phyloP scores from a whole-genome alignment of 2,797 vertebrate species.

The Epinephelus malabaricus region DNA sequence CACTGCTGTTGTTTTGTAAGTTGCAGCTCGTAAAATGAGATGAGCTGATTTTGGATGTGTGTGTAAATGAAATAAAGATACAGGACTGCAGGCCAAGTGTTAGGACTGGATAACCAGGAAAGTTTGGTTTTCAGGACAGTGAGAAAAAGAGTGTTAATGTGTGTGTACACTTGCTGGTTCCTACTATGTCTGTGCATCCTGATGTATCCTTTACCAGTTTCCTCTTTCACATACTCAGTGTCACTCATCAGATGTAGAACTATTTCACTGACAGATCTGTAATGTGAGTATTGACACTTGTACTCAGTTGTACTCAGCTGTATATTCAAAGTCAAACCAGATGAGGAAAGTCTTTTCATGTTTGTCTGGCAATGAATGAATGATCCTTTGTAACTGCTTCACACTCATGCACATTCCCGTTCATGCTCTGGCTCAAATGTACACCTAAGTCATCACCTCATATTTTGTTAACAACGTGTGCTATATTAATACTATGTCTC shows the following conservation, averaged over 20 bases:
- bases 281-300: not conserved
- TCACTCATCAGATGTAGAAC: not conserved
- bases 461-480: not conserved
- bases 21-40: conserved; percentile 68
- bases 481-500: too few species aligned
- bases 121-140: conserved; percentile 58
- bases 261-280: not conserved
- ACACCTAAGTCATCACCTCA: not conserved
- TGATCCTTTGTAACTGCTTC: not conserved
- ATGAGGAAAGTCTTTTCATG: not conserved
- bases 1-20: conserved; percentile 70
- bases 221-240: not conserved
- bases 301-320: not conserved
- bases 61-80: conserved; percentile 18
- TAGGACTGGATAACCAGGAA: conserved; percentile 63
- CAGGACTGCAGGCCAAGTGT: conserved; percentile 50
- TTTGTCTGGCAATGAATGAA: not conserved
- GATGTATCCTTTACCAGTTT: not conserved
- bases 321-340: not conserved
- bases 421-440: not conserved
- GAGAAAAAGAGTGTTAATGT: conserved; percentile 43
- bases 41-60: conserved; percentile 54
- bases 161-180: not conserved
- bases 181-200: not conserved
- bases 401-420: not conserved